Percentiles rank a stretch among this genome's conserved stretches.
Conservation (phyloP, 2,113 vertebrate species). For the Tenebrosternarchus preto region DNA sequence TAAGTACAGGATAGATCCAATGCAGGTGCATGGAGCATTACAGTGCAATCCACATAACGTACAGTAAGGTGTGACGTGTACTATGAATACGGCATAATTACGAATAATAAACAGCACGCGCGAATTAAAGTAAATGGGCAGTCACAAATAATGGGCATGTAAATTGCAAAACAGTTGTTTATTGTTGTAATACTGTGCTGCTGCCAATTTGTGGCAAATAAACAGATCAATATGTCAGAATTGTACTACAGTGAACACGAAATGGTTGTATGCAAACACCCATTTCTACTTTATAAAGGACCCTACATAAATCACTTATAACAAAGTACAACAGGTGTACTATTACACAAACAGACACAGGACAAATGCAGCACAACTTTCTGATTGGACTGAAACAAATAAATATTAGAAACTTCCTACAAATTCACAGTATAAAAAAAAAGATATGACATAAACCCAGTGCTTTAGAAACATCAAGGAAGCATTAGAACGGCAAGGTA, state of each 20-base stretch:
- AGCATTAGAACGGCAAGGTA: conserved; percentile 6
- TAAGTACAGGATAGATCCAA: background rate
- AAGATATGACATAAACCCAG: background rate
- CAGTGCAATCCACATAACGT: too few species aligned
- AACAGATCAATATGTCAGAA: background rate
- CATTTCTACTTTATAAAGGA: background rate
- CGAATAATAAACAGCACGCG: too few species aligned
- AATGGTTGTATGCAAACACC: background rate
- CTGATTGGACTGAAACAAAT: conserved; percentile 29
- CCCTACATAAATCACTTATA: too few species aligned
- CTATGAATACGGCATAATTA: too few species aligned
- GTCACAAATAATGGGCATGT: background rate
- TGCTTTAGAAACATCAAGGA: background rate
- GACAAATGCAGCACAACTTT: background rate
- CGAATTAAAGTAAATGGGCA: background rate
- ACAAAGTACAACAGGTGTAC: background rate
- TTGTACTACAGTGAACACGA: conserved; percentile 9
- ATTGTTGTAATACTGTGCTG: conserved; percentile 19
- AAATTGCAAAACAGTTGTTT: conserved; percentile 42
- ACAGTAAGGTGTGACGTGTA: too few species aligned
- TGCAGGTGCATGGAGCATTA: background rate
- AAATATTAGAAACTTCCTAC: conserved; percentile 43
- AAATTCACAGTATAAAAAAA: conserved; percentile 54
- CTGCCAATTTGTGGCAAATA: conserved; percentile 2
- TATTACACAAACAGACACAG: background rate